Percentiles rank a stretch among this genome's conserved stretches.
phyloP scores from a whole-genome alignment of 2,113 vertebrate species.

The Xenotilapia flavipinnis region DNA sequence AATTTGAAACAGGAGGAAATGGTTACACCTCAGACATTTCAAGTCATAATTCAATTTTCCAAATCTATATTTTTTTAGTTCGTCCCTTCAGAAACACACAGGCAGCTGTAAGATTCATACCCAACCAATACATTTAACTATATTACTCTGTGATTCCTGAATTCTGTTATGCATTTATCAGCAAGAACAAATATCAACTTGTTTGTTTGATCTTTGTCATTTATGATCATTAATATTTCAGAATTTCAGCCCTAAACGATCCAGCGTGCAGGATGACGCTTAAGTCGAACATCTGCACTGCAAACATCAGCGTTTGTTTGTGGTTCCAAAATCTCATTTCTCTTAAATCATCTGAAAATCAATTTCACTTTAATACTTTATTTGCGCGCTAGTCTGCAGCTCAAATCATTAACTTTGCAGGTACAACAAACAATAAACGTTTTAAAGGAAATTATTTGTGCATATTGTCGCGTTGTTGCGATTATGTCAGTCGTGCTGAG shows the following conservation, averaged over 20 bases:
- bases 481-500: slow-evolving; percentile 34
- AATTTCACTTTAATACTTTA: neutral
- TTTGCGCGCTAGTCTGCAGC: neutral
- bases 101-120: neutral
- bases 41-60: neutral
- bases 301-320: neutral
- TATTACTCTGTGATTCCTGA: fast-evolving
- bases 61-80: neutral
- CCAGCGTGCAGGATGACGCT: neutral
- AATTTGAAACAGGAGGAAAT: neutral
- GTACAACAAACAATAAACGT: neutral
- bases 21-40: neutral
- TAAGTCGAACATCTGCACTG: neutral
- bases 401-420: neutral
- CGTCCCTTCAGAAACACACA: neutral
- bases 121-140: fast-evolving
- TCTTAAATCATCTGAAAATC: neutral
- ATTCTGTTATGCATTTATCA: neutral
- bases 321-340: neutral
- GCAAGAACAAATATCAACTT: fast-evolving
- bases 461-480: neutral
- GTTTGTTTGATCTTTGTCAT: neutral
- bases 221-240: neutral
- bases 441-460: neutral
- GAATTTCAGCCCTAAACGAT: neutral